Evolutionary conservation across 1,140 invertebrate genomes (phyloP), one percentile per base, ranked within the genome.

Genomic region (Drosophila nigrodunni): DNA sequence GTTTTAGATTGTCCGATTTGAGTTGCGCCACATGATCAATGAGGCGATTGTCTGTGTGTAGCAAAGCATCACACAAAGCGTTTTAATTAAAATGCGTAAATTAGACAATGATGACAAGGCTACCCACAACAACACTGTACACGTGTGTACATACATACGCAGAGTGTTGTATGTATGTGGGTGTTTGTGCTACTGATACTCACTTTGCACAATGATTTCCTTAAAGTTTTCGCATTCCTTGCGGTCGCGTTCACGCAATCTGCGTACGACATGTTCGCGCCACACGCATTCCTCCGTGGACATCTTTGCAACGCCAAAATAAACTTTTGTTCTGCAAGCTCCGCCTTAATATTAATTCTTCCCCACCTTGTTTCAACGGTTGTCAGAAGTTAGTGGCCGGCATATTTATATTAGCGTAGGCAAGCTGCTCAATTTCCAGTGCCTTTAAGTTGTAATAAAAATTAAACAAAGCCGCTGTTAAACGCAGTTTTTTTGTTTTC

Each of bases 21-120:
- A 98, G 91, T 39, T 95, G 94, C 78, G 96, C 96, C 11, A 95
- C 95, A 93, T 94, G 96, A 81, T 98, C 97, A 93, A 98, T 97
- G 10, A 98, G 92, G 72, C 96, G 95, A 92, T 97, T 98, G 93
- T 98, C 97, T 98, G 93, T 80, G 49, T 68, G 25, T 30, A 15
- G 15, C 13, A 30, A 39, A n/a, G 6, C 44, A 43, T 41, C 44
- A 78, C 50, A 64, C 58, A 54, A 59, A 52, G 39, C 66, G 44
- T 66, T 66, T 71, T 66, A 62, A 6, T 74, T 13, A 41, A 43
- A 39, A 62, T 58, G 10, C 61, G 50, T 57, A 52, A 35, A 11
- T 37, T 9, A 54, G 7, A 41, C 34, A 6, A 1, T 15, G 37
- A 43, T 58, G 61, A 47, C 55, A 10, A 37, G 7, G 25, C 21